phyloP scores from a whole-genome alignment of 2,797 vertebrate species.

The Nothura maculosa region DNA sequence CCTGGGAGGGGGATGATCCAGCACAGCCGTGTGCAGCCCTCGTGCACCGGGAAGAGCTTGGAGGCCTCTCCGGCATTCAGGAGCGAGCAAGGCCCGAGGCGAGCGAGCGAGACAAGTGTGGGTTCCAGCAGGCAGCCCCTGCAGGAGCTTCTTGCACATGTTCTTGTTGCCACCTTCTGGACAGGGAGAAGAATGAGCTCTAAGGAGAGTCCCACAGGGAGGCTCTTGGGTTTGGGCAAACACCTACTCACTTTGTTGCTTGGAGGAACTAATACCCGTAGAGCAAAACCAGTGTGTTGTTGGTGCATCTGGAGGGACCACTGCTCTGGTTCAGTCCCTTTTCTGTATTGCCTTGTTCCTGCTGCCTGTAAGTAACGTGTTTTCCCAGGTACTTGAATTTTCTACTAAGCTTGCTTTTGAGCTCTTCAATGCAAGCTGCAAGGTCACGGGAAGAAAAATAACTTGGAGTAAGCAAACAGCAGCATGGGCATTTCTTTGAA shows the following conservation, averaged over 20 bases:
- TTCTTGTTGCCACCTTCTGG: constrained; percentile 72
- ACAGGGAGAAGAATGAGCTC: neutral
- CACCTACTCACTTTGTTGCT: neutral
- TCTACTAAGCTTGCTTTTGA: neutral
- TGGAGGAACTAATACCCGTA: neutral
- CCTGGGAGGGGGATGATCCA: neutral
- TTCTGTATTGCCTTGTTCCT: neutral
- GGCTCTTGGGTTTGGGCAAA: neutral
- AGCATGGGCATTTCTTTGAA: neutral
- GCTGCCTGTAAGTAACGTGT: neutral
- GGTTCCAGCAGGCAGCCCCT: neutral
- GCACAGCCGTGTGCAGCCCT: neutral
- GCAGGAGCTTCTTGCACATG: neutral
- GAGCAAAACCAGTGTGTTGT: neutral
- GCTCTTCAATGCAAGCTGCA: neutral
- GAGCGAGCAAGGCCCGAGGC: neutral
- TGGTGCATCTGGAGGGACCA: neutral
- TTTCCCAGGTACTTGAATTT: neutral
- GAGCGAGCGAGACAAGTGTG: neutral
- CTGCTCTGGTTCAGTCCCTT: neutral
- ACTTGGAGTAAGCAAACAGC: neutral
- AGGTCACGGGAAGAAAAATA: neutral
- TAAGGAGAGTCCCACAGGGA: neutral
- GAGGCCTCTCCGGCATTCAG: neutral
- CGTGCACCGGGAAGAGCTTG: neutral